Evolutionary conservation across 2,113 vertebrate genomes (phyloP), one percentile per base, ranked within the genome.

Genomic region (Lepus americanus): DNA sequence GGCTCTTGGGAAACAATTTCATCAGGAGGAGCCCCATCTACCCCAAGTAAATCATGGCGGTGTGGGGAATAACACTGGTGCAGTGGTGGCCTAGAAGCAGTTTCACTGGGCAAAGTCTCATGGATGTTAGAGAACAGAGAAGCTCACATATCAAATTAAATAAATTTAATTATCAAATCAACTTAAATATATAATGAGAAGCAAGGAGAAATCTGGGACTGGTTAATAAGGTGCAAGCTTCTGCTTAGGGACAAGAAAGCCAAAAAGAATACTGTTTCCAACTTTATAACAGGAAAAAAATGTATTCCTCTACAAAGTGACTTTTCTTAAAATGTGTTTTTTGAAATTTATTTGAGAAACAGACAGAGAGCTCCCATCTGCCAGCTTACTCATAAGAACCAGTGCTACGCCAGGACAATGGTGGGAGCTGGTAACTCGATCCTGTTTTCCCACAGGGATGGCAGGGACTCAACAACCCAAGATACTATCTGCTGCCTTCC

Each of bases 161-260:
- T 85, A 53, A 83, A 70, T 33, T 53, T 69, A 39, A 78, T 78
- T 78, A 78, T 64, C 44, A 92, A 92, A 72, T 61, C n/a, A 92
- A 92, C 33, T 89, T 33, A 92, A 88, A 70, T 33, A 83, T 16
- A 53, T 27, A 70, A 64, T 64, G 25, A 61, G 61, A 90, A 79
- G 61, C 77, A 88, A 87, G 27, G 10, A 4, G 16, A 66, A 66
- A 17, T 6, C n/a, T 72, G n/a, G 14, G 6, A 3, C 73, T n/a
- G 11, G 22, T 81, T 86, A 90, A 80, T 67, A 76, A 6, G 29
- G 33, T 73, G 22, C 16, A 86, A 86, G 33, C 23, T 87, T 87
- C 33, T 49, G 14, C 33, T 87, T 80, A 59, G 31, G 25, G 76
- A 69, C 27, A 29, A 77, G 59, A 81, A 22, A 79, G 12, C 33